These are phyloP conservation scores for Drosophila ironensis DNA, from an alignment of 1,140 invertebrate genomes.

Conservation along the genomic window DNA sequence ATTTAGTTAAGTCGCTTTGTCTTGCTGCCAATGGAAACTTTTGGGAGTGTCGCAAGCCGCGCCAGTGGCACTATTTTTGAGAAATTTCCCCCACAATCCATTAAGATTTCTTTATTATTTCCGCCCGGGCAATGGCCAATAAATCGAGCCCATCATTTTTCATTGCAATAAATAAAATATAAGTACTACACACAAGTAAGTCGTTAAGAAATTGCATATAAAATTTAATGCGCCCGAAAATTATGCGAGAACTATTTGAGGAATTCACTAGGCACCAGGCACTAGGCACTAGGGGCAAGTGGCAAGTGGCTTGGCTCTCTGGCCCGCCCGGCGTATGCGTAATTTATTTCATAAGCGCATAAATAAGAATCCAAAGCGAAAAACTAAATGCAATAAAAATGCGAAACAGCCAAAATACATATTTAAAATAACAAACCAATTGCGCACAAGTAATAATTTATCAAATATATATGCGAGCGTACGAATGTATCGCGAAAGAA, in stretches of 20 bases:
- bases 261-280: constrained; percentile 30
- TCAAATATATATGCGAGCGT: no score
- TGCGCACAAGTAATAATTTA: constrained; percentile 76
- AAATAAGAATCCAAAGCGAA: constrained; percentile 62
- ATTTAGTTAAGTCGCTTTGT: constrained; percentile 64
- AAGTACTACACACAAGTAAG: constrained; percentile 59
- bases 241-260: constrained; percentile 75
- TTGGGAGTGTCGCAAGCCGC: constrained; percentile 21
- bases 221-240: constrained; percentile 76
- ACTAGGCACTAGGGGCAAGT: no score
- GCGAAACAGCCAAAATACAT: constrained; percentile 41
- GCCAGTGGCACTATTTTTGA: neutral
- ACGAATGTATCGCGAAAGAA: constrained; percentile 24
- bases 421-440: constrained; percentile 65
- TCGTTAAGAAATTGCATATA: constrained; percentile 69
- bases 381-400: constrained; percentile 77
- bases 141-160: constrained; percentile 73
- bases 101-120: constrained; percentile 59
- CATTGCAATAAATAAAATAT: constrained; percentile 76
- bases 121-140: constrained; percentile 47
- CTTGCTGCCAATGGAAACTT: constrained; percentile 58
- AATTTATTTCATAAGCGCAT: constrained; percentile 75
- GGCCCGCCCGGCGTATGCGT: constrained; percentile 49
- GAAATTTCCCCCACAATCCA: constrained; percentile 2
- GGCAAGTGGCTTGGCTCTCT: constrained; percentile 15